Evolutionary conservation across 2,888 invertebrate genomes (phyloP), one percentile per base, ranked within the genome.

Genomic region (Cerastis leucographa): DNA sequence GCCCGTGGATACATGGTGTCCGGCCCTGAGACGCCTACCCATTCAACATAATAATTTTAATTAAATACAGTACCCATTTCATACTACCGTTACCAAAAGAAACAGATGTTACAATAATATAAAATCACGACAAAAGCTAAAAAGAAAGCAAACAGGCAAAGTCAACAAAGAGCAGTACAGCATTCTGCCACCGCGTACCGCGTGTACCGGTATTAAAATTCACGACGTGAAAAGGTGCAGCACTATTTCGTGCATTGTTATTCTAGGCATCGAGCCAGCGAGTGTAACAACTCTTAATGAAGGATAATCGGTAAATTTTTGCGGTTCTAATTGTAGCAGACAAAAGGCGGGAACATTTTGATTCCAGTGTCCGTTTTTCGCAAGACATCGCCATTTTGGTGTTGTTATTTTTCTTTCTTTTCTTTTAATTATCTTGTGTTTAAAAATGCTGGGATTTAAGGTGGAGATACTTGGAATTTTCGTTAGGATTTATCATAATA

Each of bases 221-320:
- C 92, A 84, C 89, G 68, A 78, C 85, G 87, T 83, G 87, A 78
- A 87, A 89, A 88, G 88, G 84, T 89, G 89, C 91, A 89, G 88
- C 88, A 89, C 89, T 92, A 92, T 93, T 92, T 91, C 88, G 89
- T 85, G 89, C 90, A 92, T 91, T 93, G 91, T 92, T 90, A 89
- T 90, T 87, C 87, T 80, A 85, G 87, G 88, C 90, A 84, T 79
- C 77, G 78, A 80, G 80, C 83, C 88, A 86, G 85, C 80, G 87
- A 81, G 84, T 81, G 79, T 78, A 85, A 87, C 90, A 84, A 85
- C 86, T 82, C 78, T 67, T 85, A 84, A 84, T 89, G 89, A 89
- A 85, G 82, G 87, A 81, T 88, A 85, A 83, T 87, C 83, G 84
- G 85, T 78, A 84, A 79, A 71, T 81, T 87, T 87, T 87, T 87